Conservation (phyloP, 2,113 vertebrate genomes). For the Opisthocomus hoazin region DNA sequence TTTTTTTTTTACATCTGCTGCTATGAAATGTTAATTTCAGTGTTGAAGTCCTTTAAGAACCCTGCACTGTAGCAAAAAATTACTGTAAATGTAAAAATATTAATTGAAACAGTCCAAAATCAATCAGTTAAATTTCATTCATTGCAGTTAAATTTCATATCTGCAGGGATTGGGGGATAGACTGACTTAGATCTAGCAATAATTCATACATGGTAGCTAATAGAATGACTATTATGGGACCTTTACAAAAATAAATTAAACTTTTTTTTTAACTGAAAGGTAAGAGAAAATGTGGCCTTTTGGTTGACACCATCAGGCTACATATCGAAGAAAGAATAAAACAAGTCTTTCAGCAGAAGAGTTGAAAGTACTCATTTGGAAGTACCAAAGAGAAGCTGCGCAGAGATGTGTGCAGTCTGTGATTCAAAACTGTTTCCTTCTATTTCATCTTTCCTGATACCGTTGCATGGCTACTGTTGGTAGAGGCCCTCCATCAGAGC, state of each 20-base stretch:
- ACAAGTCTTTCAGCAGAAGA: neutral
- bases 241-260: neutral
- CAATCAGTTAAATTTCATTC: neutral
- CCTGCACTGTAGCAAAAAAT: neutral
- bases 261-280: neutral
- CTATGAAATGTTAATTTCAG: neutral
- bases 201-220: neutral
- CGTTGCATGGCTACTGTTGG: neutral
- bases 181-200: neutral
- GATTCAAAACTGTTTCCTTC: neutral
- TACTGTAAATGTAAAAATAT: neutral
- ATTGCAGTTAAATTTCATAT: neutral
- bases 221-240: neutral
- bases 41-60: neutral
- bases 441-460: neutral
- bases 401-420: no score
- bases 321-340: neutral
- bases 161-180: fast-evolving
- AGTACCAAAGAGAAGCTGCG: neutral
- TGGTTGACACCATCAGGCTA: neutral
- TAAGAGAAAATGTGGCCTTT: neutral
- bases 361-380: neutral
- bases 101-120: neutral
- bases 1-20: neutral
- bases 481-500: neutral